Base-by-base conservation (phyloP, 2,888 invertebrate species). In the Luffia ferchaultella region DNA sequence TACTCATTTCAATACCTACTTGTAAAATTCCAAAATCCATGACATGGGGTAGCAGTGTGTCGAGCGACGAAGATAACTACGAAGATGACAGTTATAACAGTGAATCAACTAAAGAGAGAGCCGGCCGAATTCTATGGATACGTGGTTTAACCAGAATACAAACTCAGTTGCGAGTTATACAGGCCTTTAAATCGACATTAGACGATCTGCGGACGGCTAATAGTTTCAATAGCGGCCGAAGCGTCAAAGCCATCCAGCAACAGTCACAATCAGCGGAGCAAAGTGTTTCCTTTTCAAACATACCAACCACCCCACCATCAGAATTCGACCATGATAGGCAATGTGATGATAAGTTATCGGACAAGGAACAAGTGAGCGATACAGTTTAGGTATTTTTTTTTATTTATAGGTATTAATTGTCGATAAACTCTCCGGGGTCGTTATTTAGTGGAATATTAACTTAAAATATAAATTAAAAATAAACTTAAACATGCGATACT, bases 71-170 rank as follows among this genome's bases (percentile, higher is more conserved):
- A 59, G 87, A 89, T 55, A 88, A 89, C 65, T 85, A 86, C 63
- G 85, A 89, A 61, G 89, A 89, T 60, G 90, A 90, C 64, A 90
- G 90, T 73, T 89, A 89, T 69, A 88, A 85, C 75, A 90, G 88
- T 70, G 85, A 83, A 56, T 82, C 86, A 44, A 87, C 93, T 76
- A 93, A 92, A 73, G 91, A 91, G 58, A 87, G 93, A 58, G 90
- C 93, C 60, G 97, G 96, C 62, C 96, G 97, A 86, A 96, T 97
- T 74, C 87, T 97, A 60, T 97, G 96, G 96, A 95, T 97, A 70
- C 90, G 96, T 68, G 96, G 96, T 68, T 87, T 97, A 62, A 96
- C 96, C 63, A 88, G 91, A 72, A 87, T 91, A 74, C 91, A 91
- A 84, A 91, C 91, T 73, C 94, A 96, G 95, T 91, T 96, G 86